phyloP scores from a whole-genome alignment of 2,888 invertebrate genomes.

The Orchestes rusci region DNA sequence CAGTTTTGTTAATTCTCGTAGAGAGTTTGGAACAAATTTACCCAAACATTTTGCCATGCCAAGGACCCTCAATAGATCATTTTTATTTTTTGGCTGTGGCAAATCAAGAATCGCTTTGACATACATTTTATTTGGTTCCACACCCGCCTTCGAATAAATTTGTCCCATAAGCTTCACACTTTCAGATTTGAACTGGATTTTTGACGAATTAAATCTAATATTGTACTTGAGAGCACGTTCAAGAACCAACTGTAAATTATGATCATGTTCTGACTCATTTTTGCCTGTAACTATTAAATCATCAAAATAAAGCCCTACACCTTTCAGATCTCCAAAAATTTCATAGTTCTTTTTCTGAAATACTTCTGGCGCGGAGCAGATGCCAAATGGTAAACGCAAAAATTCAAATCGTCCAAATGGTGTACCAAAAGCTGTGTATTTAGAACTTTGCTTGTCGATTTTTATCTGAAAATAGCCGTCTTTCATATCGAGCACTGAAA shows the following conservation, averaged over 20 bases:
- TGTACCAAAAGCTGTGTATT: neutral
- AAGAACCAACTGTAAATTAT: slow-evolving; percentile 21
- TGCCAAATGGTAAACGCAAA: neutral
- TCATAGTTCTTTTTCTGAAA: slow-evolving; percentile 5
- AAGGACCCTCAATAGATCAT: slow-evolving; percentile 24
- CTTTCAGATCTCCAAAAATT: slow-evolving; percentile 26
- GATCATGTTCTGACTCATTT: slow-evolving; percentile 22
- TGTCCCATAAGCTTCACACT: slow-evolving; percentile 14
- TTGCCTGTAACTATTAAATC: slow-evolving; percentile 19
- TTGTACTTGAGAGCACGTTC: slow-evolving; percentile 22
- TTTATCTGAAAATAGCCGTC: neutral
- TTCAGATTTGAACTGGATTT: slow-evolving; percentile 18
- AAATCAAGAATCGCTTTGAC: slow-evolving; percentile 28
- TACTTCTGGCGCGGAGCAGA: neutral
- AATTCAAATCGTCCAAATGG: slow-evolving; percentile 11
- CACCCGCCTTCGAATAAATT: slow-evolving; percentile 21
- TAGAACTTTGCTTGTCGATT: neutral
- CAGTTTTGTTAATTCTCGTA: slow-evolving; percentile 25
- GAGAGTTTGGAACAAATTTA: slow-evolving; percentile 17
- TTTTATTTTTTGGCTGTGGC: slow-evolving; percentile 22
- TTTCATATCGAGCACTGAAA: slow-evolving; percentile 24
- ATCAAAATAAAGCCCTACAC: slow-evolving; percentile 25
- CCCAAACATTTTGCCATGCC: slow-evolving; percentile 27
- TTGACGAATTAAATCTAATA: slow-evolving; percentile 23
- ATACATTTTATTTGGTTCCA: slow-evolving; percentile 20